phyloP scores from a whole-genome alignment of 2,797 vertebrate species.

The Simalia tracyae region DNA sequence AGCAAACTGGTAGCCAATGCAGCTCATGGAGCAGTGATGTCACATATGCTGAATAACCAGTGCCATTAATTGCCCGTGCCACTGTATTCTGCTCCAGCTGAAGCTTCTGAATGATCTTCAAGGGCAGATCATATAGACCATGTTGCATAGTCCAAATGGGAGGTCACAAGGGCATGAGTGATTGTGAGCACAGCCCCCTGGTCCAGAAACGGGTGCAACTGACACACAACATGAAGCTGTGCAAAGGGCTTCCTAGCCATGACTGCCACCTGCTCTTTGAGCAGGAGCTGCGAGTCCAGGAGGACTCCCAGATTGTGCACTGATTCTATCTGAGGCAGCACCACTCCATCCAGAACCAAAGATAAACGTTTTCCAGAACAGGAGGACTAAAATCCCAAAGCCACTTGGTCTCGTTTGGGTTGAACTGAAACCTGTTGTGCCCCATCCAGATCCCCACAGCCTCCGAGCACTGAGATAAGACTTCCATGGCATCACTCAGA shows the following conservation, averaged over 20 bases:
- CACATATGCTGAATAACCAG: neutral
- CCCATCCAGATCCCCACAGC: neutral
- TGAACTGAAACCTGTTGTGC: neutral
- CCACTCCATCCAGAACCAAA: neutral
- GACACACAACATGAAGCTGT: neutral
- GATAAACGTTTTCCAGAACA: neutral
- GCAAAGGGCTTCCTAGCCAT: neutral
- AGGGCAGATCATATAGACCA: neutral
- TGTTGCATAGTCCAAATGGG: neutral
- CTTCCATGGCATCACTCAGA: neutral
- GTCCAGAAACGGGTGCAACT: neutral
- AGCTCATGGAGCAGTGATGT: neutral
- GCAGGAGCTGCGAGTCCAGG: neutral
- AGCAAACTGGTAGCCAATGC: neutral
- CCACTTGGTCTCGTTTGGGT: neutral
- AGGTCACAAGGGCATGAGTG: neutral
- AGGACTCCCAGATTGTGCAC: neutral
- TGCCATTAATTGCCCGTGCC: neutral
- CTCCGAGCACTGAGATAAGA: neutral
- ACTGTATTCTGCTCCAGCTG: neutral
- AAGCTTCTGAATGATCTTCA: neutral
- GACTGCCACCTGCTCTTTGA: neutral
- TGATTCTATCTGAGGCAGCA: neutral
- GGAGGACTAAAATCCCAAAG: neutral
- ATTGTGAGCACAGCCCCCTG: neutral